A percentile compares a stretch with the other conserved stretches of the same genome.
These are phyloP conservation scores for Diadumene lineata DNA, from an alignment of 92 coral and sea anemone genomes.

Conservation along the genomic window DNA sequence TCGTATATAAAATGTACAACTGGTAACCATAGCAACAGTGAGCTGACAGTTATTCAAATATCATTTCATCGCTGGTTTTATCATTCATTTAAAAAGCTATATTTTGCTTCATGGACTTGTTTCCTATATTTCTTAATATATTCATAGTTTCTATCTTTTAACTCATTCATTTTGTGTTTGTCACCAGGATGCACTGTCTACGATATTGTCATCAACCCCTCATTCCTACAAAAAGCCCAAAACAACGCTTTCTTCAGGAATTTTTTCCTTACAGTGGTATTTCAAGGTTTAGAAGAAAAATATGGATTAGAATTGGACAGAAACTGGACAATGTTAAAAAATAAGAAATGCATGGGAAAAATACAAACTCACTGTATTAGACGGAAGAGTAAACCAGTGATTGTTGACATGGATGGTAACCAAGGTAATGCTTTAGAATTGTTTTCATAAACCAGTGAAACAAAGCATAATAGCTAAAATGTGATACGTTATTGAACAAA, in stretches of 20 bases:
- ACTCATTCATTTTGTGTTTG: no score
- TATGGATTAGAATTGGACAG: constrained; percentile 69
- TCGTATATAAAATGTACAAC: not conserved
- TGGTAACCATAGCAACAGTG: not conserved
- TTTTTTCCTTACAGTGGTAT: constrained; percentile 87
- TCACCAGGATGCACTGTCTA: constrained; percentile 89
- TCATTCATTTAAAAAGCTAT: not conserved
- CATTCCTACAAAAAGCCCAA: constrained; percentile 65
- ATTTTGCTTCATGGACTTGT: no score
- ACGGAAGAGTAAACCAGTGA: constrained; percentile 88
- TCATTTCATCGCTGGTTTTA: not conserved
- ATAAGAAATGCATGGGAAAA: constrained; percentile 78
- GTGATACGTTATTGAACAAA: no score
- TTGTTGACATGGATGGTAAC: constrained; percentile 89
- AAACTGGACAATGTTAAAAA: constrained; percentile 81
- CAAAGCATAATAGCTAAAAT: no score
- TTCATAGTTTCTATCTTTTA: no score
- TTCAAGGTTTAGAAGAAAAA: constrained; percentile 94
- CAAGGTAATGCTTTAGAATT: no score
- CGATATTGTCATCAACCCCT: constrained; percentile 81
- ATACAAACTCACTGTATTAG: constrained; percentile 72
- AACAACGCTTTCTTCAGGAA: constrained; percentile 77
- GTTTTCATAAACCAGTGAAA: no score
- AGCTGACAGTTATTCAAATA: not conserved
- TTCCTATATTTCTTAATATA: no score